Evolutionary conservation across 2,113 vertebrate species (phyloP).

Genomic region (Chaenocephalus aceratus): DNA sequence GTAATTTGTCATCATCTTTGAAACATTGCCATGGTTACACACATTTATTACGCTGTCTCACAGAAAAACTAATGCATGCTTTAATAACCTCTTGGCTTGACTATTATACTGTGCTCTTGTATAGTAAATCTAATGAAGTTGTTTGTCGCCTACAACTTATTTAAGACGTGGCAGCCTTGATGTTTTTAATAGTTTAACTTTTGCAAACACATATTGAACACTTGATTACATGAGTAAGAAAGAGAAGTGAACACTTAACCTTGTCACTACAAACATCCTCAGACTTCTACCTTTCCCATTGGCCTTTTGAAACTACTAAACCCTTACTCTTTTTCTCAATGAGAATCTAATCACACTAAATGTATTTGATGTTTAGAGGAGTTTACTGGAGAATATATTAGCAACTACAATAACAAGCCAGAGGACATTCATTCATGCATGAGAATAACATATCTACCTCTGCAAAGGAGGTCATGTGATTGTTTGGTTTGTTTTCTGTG

Average conservation of each 20-base stretch:
- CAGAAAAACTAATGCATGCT: too few species aligned
- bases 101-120: too few species aligned
- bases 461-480: too few species aligned
- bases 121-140: too few species aligned
- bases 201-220: too few species aligned
- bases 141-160: too few species aligned
- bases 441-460: conserved; percentile 35
- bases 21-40: too few species aligned
- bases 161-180: too few species aligned
- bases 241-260: background rate
- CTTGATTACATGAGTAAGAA: background rate
- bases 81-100: too few species aligned
- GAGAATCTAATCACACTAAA: conserved; percentile 34
- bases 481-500: background rate
- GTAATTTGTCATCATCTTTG: too few species aligned
- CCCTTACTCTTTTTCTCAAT: conserved; percentile 7
- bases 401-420: conserved; percentile 32
- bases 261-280: background rate
- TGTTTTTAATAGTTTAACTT: too few species aligned
- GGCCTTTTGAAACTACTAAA: conserved; percentile 7
- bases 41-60: too few species aligned
- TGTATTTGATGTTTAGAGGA: conserved; percentile 48
- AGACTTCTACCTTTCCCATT: conserved; percentile 4
- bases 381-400: conserved; percentile 50
- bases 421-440: conserved; percentile 34